These are phyloP conservation scores for Acromyrmex echinatior DNA, from an alignment of 1,140 invertebrate genomes.

Conservation along the genomic window DNA sequence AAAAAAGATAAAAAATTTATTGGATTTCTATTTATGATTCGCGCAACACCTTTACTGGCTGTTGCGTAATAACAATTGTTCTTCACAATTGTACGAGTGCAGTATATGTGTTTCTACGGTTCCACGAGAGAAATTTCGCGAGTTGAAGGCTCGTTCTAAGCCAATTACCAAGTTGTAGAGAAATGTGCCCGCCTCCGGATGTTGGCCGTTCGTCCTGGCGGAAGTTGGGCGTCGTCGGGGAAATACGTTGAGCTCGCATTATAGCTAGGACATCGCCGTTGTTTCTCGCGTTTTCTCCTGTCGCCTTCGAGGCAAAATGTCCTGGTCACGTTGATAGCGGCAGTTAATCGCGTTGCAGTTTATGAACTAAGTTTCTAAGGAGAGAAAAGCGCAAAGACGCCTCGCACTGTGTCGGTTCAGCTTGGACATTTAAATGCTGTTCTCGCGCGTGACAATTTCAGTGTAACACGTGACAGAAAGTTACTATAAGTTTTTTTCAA, in stretches of 20 bases:
- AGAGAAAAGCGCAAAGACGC: constrained; percentile 46
- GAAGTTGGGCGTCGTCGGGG: constrained; percentile 49
- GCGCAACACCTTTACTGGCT: background rate
- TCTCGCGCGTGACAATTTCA: constrained; percentile 1
- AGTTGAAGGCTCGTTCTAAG: constrained; percentile 53
- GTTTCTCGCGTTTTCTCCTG: constrained; percentile 56
- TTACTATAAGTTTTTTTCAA: background rate
- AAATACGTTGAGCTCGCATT: constrained; percentile 63
- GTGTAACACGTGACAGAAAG: constrained; percentile 1
- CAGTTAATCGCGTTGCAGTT: constrained; percentile 70
- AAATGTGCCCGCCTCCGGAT: constrained; percentile 21
- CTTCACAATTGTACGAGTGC: background rate
- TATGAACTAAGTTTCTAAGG: constrained; percentile 67
- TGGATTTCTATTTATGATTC: constrained; percentile 6
- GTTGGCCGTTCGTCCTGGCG: constrained; percentile 38
- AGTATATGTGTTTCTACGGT: constrained; percentile 4
- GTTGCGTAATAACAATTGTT: background rate
- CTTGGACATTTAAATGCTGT: constrained; percentile 50
- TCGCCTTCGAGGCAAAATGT: constrained; percentile 10
- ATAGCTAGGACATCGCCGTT: constrained; percentile 43
- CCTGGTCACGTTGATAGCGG: constrained; percentile 62
- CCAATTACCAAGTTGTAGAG: constrained; percentile 78
- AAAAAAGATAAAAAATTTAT: background rate
- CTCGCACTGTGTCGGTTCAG: too few relatives aligned
- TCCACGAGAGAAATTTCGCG: constrained; percentile 14